Evolutionary conservation across 2,113 vertebrate species (phyloP).

Genomic region (Saguinus midas): DNA sequence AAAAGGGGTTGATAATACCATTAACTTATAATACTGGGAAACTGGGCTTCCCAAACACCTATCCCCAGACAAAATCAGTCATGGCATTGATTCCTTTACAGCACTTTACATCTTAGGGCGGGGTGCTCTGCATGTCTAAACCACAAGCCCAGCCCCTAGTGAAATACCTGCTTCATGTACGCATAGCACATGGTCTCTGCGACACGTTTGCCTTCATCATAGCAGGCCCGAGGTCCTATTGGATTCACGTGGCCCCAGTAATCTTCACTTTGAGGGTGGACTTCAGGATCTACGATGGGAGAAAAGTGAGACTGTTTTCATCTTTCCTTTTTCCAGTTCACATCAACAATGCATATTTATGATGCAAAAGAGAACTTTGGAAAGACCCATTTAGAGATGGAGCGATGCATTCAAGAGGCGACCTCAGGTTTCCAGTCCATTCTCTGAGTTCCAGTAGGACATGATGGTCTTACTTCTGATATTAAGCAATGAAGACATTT

Average conservation of each 20-base stretch:
- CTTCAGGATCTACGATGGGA: slow-evolving; percentile 91
- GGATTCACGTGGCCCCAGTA: slow-evolving; percentile 99
- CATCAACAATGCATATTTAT: background rate
- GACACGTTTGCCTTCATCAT: slow-evolving; percentile 98
- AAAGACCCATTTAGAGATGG: background rate
- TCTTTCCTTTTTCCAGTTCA: background rate
- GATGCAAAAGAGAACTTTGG: background rate
- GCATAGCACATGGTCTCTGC: slow-evolving; percentile 99
- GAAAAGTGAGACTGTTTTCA: background rate
- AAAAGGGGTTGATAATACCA: background rate
- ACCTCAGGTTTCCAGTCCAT: background rate
- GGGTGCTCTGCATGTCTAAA: accelerated
- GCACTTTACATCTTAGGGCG: accelerated
- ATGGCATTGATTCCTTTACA: accelerated
- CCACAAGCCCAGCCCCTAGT: accelerated
- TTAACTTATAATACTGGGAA: background rate
- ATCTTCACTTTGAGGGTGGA: slow-evolving; percentile 97
- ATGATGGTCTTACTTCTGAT: accelerated
- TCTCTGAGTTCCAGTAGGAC: background rate
- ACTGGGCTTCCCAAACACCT: too few species aligned
- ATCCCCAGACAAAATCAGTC: background rate
- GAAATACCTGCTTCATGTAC: slow-evolving; percentile 97
- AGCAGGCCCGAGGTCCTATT: slow-evolving; percentile 97
- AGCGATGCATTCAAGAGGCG: background rate
- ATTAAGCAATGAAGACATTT: background rate